Evolutionary conservation across 2,113 vertebrate species (phyloP).

Genomic region (Formicarius rufipectus): DNA sequence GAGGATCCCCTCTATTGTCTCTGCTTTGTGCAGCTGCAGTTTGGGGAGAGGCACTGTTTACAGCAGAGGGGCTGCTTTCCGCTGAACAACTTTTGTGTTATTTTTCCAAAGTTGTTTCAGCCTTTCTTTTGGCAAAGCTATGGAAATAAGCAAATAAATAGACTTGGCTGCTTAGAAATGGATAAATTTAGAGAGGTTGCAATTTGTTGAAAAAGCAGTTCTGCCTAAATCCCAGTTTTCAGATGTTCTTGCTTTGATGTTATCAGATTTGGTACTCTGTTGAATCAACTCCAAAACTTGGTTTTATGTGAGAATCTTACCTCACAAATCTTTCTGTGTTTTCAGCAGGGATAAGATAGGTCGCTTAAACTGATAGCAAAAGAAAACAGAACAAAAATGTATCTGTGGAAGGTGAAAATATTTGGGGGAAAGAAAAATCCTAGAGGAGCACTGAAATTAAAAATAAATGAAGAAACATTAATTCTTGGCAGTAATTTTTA

Average conservation of each 20-base stretch:
- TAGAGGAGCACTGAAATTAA: not conserved
- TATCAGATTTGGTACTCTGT: conserved; percentile 45
- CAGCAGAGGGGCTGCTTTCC: conserved; percentile 22
- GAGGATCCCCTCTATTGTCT: conserved; percentile 66
- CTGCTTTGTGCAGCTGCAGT: conserved; percentile 49
- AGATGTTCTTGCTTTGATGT: conserved; percentile 53
- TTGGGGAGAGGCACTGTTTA: conserved; percentile 40
- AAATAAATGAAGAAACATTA: not conserved
- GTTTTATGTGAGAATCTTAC: conserved; percentile 10
- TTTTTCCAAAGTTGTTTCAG: conserved; percentile 50
- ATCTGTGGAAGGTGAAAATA: not conserved
- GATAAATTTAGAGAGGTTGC: not conserved
- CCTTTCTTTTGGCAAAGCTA: not conserved
- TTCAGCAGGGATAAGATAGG: not conserved
- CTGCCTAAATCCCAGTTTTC: conserved; percentile 15
- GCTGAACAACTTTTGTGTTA: not conserved
- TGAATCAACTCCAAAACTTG: conserved; percentile 36
- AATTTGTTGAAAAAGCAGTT: conserved; percentile 20
- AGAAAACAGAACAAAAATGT: not conserved
- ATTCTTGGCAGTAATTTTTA: not conserved
- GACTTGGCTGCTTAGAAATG: not conserved
- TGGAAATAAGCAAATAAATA: conserved; percentile 15
- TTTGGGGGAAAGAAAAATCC: not conserved
- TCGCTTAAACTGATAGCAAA: not conserved
- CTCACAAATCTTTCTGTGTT: not conserved